phyloP scores from a whole-genome alignment of 2,113 vertebrate genomes.

The Myrmecobius fasciatus region DNA sequence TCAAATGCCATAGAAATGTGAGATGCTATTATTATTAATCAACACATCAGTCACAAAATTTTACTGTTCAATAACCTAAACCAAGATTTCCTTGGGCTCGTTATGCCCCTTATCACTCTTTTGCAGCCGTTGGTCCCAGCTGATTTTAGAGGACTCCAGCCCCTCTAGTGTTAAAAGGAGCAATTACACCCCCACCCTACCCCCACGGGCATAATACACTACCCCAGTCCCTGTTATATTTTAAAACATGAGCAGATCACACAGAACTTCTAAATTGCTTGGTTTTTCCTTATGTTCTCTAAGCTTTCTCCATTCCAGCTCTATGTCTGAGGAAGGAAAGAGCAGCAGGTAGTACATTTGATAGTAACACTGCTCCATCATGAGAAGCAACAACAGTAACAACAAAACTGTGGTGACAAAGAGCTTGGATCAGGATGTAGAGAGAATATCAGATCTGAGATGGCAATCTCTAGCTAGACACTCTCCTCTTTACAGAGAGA shows the following conservation, averaged over 20 bases:
- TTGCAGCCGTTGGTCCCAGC: too few species aligned
- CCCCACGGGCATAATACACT: background rate
- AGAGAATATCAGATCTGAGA: background rate
- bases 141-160: background rate
- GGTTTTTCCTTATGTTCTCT: too few species aligned
- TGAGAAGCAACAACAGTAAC: background rate
- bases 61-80: background rate
- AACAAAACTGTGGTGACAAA: background rate
- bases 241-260: background rate
- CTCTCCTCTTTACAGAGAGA: background rate
- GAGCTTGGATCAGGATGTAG: background rate
- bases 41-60: background rate
- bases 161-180: background rate
- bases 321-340: background rate
- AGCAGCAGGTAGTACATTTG: background rate
- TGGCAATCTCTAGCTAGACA: background rate
- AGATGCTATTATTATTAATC: background rate
- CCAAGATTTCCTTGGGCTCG: background rate
- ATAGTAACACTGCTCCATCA: background rate
- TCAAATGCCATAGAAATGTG: background rate
- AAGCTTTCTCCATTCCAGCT: background rate
- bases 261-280: background rate
- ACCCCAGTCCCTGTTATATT: background rate
- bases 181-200: background rate
- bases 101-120: background rate